phyloP scores from a whole-genome alignment of 2,797 vertebrate species.

The Chelonia mydas region DNA sequence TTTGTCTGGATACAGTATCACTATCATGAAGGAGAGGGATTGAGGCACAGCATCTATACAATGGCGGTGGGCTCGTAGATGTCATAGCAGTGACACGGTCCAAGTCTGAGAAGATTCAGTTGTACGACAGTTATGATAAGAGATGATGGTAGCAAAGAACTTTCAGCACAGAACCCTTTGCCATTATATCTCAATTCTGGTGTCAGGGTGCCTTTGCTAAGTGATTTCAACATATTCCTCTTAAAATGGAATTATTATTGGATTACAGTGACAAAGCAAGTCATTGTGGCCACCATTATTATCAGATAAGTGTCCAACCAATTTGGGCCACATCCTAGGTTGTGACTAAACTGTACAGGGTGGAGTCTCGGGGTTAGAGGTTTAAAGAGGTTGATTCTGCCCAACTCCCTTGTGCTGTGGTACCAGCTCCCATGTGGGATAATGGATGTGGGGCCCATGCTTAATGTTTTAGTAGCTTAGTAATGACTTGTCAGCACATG shows the following conservation, averaged over 20 bases:
- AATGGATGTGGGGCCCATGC: neutral
- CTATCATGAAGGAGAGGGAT: neutral
- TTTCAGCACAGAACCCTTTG: neutral
- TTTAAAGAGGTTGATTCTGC: neutral
- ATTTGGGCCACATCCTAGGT: neutral
- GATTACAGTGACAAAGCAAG: neutral
- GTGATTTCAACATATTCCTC: neutral
- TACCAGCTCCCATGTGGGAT: neutral
- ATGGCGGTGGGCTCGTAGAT: neutral
- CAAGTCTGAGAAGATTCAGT: neutral
- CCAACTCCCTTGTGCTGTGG: neutral
- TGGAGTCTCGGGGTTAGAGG: neutral
- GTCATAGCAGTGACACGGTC: neutral
- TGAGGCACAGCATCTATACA: neutral
- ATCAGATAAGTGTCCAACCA: neutral
- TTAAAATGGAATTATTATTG: neutral
- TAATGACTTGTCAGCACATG: too few species aligned
- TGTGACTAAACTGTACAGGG: neutral
- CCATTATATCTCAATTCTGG: neutral
- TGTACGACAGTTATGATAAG: neutral
- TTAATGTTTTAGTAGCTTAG: neutral
- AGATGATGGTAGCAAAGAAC: neutral
- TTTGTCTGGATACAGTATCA: neutral
- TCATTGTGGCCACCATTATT: neutral
- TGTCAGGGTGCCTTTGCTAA: neutral